Base-by-base conservation (phyloP, 1,140 invertebrate species). In the Musca vetustissima region DNA sequence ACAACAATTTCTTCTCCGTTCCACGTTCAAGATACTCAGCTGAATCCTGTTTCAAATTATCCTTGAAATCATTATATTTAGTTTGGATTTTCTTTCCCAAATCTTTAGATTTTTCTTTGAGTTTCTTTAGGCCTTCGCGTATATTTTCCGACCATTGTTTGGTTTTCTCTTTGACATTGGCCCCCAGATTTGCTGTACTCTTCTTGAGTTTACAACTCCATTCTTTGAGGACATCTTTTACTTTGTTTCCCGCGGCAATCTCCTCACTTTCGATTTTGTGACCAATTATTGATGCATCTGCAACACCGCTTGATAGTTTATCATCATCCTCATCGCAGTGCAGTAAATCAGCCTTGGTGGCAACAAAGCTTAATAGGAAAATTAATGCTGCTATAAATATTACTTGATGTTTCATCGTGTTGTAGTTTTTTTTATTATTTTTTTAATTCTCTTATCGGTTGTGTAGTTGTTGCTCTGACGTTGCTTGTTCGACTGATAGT, bases 241-340 rank as follows among this genome's bases (percentile, higher is more conserved):
- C 76, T 43, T 80, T 73, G 3, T 73, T 74, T 4, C 72, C 66
- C 43, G 75, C 73, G n/a, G n/a, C n/a, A n/a, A n/a, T n/a, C 24
- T 67, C 65, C 14, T 25, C 7, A 43, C 55, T 67, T n/a, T 72
- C 70, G n/a, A 69, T 49, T 48, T 71, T 71, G 1, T 67, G 50
- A 21, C 69, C 72, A 17, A 80, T 70, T 13, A 74, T 25, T 17
- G 75, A 65, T 0, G 48, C 61, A 4, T 76, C 69, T 0, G 66
- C 43, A n/a, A n/a, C n/a, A n/a, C n/a, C n/a, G 7, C 52, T 49
- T 13, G 68, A 8, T 24, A 75, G 24, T 32, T 72, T 77, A 8
- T 79, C 78, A 69, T 77, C 75, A 25, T 72, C 76, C 4, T 79
- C 78, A 69, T 77, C 75, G 49, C 78, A 80, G 19, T 80, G 75